Percentiles rank a stretch among this genome's conserved stretches.
Conservation (phyloP, 2,797 vertebrate genomes). For the Agapornis canus region DNA sequence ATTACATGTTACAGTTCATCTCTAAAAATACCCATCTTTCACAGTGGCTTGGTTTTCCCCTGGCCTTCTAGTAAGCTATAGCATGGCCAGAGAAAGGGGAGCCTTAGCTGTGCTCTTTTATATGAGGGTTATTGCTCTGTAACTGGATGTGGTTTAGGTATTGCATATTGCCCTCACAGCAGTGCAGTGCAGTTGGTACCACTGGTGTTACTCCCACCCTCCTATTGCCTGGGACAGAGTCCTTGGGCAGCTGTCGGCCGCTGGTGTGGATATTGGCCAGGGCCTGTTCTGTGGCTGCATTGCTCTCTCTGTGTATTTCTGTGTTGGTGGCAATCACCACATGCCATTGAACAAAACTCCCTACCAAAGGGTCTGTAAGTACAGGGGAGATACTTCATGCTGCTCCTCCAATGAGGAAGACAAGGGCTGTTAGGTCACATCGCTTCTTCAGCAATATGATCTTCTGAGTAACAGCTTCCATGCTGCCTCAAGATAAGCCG, state of each 20-base stretch:
- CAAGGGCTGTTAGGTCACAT: neutral
- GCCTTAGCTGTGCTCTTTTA: neutral
- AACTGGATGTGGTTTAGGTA: neutral
- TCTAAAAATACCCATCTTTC: neutral
- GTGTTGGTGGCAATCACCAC: accelerated
- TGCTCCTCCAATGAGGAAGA: neutral
- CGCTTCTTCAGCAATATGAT: neutral
- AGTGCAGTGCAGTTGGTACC: accelerated
- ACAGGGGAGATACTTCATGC: neutral
- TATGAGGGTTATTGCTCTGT: neutral
- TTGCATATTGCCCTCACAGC: accelerated
- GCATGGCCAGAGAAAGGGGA: neutral
- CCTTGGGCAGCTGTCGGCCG: accelerated
- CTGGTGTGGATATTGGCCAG: accelerated
- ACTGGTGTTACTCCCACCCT: neutral
- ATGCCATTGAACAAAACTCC: neutral
- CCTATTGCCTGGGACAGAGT: neutral
- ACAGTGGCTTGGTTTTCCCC: accelerated
- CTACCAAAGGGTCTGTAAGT: neutral
- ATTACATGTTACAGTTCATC: accelerated
- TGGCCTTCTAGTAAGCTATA: neutral
- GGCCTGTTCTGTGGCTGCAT: accelerated
- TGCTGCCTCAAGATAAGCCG: neutral
- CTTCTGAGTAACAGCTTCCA: constrained; percentile 22
- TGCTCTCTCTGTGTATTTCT: neutral